Conservation (phyloP, 2,888 invertebrate species). For the Yponomeuta sedellus region DNA sequence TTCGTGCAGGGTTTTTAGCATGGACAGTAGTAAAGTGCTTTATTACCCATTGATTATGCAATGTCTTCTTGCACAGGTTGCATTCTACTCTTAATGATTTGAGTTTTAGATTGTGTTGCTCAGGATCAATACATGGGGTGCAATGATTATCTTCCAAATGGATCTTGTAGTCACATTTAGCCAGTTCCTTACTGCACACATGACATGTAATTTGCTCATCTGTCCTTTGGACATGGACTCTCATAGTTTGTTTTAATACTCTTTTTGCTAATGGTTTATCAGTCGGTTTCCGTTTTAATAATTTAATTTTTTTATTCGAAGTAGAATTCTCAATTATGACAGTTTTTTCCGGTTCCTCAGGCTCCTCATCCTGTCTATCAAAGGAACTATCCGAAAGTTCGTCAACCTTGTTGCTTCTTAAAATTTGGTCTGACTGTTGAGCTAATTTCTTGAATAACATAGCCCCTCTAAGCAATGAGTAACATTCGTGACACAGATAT, state of each 20-base stretch:
- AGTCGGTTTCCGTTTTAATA: not conserved
- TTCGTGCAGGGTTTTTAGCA: not conserved
- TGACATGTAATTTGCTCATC: not conserved
- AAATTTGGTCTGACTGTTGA: not conserved
- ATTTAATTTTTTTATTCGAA: not conserved
- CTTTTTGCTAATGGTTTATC: not conserved
- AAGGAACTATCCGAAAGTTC: not conserved
- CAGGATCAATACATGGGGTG: not conserved
- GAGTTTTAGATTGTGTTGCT: not conserved
- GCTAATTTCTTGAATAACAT: constrained; percentile 2
- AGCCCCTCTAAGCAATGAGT: not conserved
- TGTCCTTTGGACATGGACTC: not conserved
- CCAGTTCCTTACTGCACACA: not conserved
- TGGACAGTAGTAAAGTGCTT: not conserved
- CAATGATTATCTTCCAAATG: not conserved
- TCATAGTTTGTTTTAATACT: not conserved
- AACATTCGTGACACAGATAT: constrained; percentile 9
- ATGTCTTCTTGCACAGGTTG: not conserved
- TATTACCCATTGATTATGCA: not conserved
- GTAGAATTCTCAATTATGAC: not conserved
- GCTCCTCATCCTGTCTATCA: not conserved
- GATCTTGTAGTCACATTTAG: not conserved
- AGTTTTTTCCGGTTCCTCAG: not conserved
- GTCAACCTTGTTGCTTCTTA: not conserved
- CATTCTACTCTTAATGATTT: constrained; percentile 3